Conservation (phyloP, 2,888 invertebrate species). For the Drosophila crucigera region DNA sequence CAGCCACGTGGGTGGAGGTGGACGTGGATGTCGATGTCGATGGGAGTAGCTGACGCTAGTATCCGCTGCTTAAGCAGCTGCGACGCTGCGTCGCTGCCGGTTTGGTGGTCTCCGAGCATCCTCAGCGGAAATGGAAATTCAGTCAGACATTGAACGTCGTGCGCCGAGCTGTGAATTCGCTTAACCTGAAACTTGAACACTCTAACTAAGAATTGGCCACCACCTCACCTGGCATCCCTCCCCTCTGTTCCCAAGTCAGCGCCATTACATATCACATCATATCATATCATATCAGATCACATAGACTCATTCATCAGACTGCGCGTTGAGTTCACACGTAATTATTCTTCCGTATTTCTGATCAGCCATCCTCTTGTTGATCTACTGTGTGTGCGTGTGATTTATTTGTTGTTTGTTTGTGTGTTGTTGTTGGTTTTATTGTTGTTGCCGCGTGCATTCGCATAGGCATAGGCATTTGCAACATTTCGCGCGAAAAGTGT, state of each 20-base stretch:
- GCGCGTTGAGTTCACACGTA: conserved; percentile 17
- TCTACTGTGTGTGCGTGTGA: neutral
- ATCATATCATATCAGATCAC: neutral
- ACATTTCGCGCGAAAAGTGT: conserved; percentile 41
- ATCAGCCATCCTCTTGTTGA: neutral
- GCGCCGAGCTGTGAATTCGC: conserved; percentile 58
- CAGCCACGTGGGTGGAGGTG: conserved; percentile 61
- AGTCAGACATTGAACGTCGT: conserved; percentile 71
- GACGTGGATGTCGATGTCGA: conserved; percentile 15
- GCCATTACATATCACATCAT: neutral
- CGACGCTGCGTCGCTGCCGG: conserved; percentile 13
- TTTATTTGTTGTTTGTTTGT: conserved; percentile 6
- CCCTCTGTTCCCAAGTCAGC: neutral
- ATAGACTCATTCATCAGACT: conserved; percentile 5
- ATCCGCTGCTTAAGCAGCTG: conserved; percentile 20
- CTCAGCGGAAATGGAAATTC: conserved; percentile 71
- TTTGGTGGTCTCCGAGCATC: conserved; percentile 57
- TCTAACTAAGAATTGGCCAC: neutral
- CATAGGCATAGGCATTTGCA: conserved; percentile 38
- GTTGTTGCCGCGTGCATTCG: conserved; percentile 36
- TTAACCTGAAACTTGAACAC: conserved; percentile 15
- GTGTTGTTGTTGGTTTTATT: conserved; percentile 1
- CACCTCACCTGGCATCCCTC: conserved; percentile 10
- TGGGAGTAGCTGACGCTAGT: conserved; percentile 30
- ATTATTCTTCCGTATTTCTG: conserved; percentile 3